Evolutionary conservation across 2,113 vertebrate genomes (phyloP), one percentile per base, ranked within the genome.

Genomic region (Crypturellus undulatus): DNA sequence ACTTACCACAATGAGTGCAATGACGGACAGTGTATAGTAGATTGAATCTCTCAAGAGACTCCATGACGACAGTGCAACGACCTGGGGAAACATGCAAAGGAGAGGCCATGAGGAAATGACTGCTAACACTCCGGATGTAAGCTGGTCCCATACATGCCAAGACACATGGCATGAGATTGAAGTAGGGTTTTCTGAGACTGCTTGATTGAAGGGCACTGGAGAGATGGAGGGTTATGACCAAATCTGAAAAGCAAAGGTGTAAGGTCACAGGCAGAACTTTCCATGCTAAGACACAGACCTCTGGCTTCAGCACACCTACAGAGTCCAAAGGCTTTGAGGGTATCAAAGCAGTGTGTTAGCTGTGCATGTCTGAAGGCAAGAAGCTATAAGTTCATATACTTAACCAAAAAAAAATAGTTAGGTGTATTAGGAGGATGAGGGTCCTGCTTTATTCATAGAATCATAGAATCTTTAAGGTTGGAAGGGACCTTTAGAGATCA

Each of bases 1-100:
- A 98, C 98, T 99, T 97, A 99, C 99, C 99, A 99, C 98, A 6
- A 99, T 99, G 51, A 99, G 99, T 5, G 99, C 98, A 21, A 99
- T 94, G 91, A 99, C 99, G 5, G 99, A 99, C 73, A 99, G 81
- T 0, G 99, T 99, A 96, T 99, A 99, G 97, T 99, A 99, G 65
- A 93, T 49, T 0, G 99, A 99, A 96, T 99, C 99, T 94, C 99
- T 98, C 96, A 99, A 93, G 89, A 99, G 98, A 85, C 99, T 98
- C 99, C 99, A 99, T 3, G 98, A 98, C 1, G 99, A 98, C 43
- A 99, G 98, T 11, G 95, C 98, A 59, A 99, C 98, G 0, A 98
- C 98, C 99, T 99, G 94, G 3, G 42, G 79, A 93, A 52, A 90
- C 10, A 96, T 49, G 82, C 63, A 86, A 32, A 80, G 81, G 81